phyloP scores from a whole-genome alignment of 2,113 vertebrate genomes.

The Pterocles gutturalis region DNA sequence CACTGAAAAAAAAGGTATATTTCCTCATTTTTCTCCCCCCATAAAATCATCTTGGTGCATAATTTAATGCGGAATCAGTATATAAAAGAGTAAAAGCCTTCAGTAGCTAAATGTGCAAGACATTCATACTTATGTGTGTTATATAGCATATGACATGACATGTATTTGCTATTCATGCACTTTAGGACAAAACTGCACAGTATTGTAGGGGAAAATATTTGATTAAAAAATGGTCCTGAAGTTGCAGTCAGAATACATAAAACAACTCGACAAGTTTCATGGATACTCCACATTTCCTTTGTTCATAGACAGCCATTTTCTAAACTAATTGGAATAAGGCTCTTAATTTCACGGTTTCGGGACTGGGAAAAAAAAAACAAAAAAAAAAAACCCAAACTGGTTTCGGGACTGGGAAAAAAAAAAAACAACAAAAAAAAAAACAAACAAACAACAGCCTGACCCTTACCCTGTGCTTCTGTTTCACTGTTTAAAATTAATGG shows the following conservation, averaged over 20 bases:
- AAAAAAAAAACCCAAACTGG: no score
- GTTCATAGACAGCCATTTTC: not conserved
- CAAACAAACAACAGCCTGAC: not conserved
- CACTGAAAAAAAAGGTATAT: not conserved
- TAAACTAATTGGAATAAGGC: not conserved
- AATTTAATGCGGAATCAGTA: not conserved
- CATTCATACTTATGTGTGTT: not conserved
- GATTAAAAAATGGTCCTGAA: not conserved
- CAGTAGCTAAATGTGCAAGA: not conserved
- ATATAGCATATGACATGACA: not conserved
- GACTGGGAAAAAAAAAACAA: not conserved
- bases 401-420: not conserved
- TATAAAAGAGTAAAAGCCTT: not conserved
- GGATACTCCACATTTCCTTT: not conserved
- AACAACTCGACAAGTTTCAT: not conserved
- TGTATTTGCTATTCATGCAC: not conserved
- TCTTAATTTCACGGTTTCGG: not conserved
- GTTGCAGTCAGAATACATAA: not conserved
- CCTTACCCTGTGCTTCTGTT: not conserved
- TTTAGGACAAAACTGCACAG: not conserved
- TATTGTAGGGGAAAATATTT: not conserved
- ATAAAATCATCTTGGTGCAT: not conserved
- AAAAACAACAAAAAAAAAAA: no score
- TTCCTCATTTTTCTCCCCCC: not conserved
- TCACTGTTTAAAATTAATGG: not conserved